phyloP scores from a whole-genome alignment of 2,888 invertebrate species.

The Megaustenia siamemsis region DNA sequence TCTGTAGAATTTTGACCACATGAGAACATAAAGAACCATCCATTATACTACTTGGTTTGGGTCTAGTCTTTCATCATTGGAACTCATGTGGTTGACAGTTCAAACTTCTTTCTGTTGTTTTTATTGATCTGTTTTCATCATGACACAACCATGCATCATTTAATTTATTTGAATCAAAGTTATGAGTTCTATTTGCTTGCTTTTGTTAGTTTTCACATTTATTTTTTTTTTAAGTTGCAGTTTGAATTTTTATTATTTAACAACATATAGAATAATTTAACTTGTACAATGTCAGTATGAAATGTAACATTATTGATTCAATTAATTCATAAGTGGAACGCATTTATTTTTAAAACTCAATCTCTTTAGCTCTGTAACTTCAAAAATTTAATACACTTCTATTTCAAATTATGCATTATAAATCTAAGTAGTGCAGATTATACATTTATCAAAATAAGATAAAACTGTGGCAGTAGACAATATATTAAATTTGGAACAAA shows the following conservation, averaged over 20 bases:
- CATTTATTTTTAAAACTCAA: no score
- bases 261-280: not conserved
- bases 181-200: slow-evolving; percentile 9
- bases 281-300: no score
- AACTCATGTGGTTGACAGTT: not conserved
- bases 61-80: slow-evolving; percentile 36
- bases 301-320: no score
- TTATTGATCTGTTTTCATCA: not conserved
- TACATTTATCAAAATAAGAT: no score
- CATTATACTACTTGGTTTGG: not conserved
- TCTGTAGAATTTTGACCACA: not conserved
- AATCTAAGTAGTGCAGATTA: no score
- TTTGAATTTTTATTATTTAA: no score
- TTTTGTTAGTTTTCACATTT: not conserved
- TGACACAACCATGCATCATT: not conserved
- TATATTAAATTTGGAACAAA: no score
- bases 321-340: no score
- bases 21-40: not conserved
- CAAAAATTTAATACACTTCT: no score
- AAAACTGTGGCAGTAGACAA: no score
- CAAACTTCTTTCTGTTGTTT: not conserved
- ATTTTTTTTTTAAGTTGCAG: not conserved
- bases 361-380: no score
- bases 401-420: no score
- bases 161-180: not conserved